Evolutionary conservation across 2,888 invertebrate genomes (phyloP).

Genomic region (Pachydiplax longipennis): DNA sequence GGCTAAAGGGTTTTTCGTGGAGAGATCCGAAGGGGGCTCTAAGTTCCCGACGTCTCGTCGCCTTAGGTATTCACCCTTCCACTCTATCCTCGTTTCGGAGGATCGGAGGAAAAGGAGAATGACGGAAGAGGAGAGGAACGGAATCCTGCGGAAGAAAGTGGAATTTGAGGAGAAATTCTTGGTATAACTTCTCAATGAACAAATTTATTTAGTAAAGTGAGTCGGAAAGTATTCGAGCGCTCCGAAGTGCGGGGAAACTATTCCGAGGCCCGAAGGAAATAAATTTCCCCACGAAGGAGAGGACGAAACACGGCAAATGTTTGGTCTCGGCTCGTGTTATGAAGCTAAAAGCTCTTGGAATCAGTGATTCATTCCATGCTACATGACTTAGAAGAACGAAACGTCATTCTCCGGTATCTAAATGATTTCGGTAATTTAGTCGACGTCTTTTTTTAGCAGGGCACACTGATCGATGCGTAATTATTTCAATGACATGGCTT

Average conservation of each 20-base stretch:
- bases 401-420: no score
- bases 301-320: neutral
- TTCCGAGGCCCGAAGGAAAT: neutral
- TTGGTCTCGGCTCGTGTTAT: neutral
- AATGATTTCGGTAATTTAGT: no score
- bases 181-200: neutral
- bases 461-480: no score
- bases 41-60: neutral
- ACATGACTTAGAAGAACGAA: no score
- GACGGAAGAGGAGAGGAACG: neutral
- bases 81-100: neutral
- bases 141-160: neutral
- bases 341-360: no score
- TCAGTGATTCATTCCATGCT: no score
- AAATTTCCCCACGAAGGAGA: neutral
- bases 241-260: neutral
- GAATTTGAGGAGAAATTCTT: neutral
- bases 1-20: neutral
- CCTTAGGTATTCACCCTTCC: neutral
- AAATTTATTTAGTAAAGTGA: neutral
- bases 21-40: neutral
- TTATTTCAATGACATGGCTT: no score
- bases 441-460: no score
- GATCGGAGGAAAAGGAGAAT: neutral
- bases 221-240: neutral